Conservation (phyloP, 2,797 vertebrate species). For the Orestias chungarensis region DNA sequence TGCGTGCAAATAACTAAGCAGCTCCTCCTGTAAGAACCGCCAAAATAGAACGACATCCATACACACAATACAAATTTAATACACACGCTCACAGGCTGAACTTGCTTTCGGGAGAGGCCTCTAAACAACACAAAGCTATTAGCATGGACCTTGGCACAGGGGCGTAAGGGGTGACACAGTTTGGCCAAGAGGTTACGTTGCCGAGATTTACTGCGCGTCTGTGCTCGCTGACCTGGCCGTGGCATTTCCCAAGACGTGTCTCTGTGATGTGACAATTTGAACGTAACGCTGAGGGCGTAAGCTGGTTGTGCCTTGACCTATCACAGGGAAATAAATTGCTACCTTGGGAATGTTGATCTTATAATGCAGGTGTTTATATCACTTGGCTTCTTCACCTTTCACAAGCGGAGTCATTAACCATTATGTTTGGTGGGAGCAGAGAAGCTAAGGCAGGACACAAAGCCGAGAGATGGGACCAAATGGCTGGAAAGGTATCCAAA, state of each 20-base stretch:
- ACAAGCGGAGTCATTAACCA: conserved; percentile 55
- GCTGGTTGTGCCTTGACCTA: conserved; percentile 66
- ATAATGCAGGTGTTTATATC: conserved; percentile 58
- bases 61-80: conserved; percentile 1
- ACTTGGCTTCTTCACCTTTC: conserved; percentile 63
- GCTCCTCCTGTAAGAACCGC: conserved; percentile 32
- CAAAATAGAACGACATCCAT: conserved; percentile 47
- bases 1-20: conserved; percentile 31
- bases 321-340: conserved; percentile 56
- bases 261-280: conserved; percentile 58
- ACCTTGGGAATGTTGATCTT: conserved; percentile 57
- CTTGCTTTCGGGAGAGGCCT: conserved; percentile 43
- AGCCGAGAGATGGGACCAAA: conserved; percentile 10
- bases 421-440: conserved; percentile 48
- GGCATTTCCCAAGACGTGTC: conserved; percentile 53
- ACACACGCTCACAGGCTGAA: conserved; percentile 52
- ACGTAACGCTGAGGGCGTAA: conserved; percentile 60
- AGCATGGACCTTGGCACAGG: conserved; percentile 67
- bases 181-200: conserved; percentile 65
- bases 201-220: conserved; percentile 68
- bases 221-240: conserved; percentile 63
- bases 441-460: conserved; percentile 28
- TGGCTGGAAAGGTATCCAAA: background rate
- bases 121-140: conserved; percentile 56
- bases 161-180: conserved; percentile 71